Base-by-base conservation (phyloP, 2,113 vertebrate genomes). In the Eublepharis macularius region DNA sequence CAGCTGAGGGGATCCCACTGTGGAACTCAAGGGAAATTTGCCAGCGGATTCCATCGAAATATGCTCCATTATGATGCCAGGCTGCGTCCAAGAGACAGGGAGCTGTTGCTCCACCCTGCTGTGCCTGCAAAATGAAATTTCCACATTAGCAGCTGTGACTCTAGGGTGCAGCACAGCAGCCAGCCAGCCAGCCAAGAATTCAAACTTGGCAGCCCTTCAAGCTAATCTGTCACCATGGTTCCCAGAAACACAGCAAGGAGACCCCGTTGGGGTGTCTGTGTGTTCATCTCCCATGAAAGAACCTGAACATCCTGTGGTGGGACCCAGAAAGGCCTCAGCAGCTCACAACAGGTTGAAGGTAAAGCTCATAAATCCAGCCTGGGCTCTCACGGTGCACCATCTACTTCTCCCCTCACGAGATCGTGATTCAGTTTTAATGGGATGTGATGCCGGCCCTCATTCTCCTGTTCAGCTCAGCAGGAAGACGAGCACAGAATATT, bases 401-500 rank as follows among this genome's bases (percentile, higher is more conserved):
- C 60, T 70, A 36, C 26, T 85, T 76, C 73, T 66, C 74, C 70
- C 14, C 32, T 11, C 83, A 17, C n/a, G 36, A 3, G 0, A 0
- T 43, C 34, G 49, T 82, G 13, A 2, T 91, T 87, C 84, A n/a
- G 39, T 90, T 86, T 70, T 68, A 32, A 63, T 41, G 29, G n/a
- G 87, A 49, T 75, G 66, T 70, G 82, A 84, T 73, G 32, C 82
- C n/a, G n/a, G 89, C 57, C 39, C 24, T 73, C 66, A 69, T 26
- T 78, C 83, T 72, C 81, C 63, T 80, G n/a, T 90, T 89, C 89
- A 2, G 0, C 21, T 88, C 73, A 74, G 84, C 68, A 73, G 92
- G 80, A 92, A 32, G 39, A 63, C 83, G 75, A 13, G 66, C n/a
- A 41, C 87, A 85, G 36, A 84, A 29, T 82, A 90, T 90, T 88